Evolutionary conservation across 2,888 invertebrate species (phyloP), one percentile per base, ranked within the genome.

Genomic region (Plebejus anna): DNA sequence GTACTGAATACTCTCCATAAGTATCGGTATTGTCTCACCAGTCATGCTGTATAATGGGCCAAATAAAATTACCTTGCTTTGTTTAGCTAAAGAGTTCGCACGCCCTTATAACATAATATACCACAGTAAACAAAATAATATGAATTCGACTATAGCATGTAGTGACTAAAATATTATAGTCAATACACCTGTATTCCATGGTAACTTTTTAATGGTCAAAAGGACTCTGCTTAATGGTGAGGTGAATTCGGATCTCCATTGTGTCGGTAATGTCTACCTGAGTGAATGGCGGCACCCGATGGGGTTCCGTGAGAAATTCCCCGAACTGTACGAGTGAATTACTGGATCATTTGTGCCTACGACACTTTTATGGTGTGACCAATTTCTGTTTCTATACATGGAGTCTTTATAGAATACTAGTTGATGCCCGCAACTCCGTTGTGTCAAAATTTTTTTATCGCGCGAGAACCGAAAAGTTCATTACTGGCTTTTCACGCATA

Each of bases 261-360:
- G 61, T 61, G 28, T 28, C 28, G 22, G 28, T 3, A 61, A 28
- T 28, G 28, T 28, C 66, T 66, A 66, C 66, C 66, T 66, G 66
- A 22, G 13, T 36, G 32, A 32, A 66, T 66, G 66, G 32, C 13
- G 4, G 28, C 28, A 66, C 66, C 28, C 61, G 0, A 22, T 28
- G 55, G 55, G 55, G 55, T 55, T 16, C 66, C 66, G 66, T 66
- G 66, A 66, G 66, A 66, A 66, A 11, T 66, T 66, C 66, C 32
- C 32, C 32, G 66, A 66, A 66, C 5, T 13, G 11, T 32, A 13
- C 32, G 16, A 22, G 32, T 32, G 11, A 66, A 66, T 22, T 66
- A 22, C 28, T 61, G 61, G 22, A 61, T 9, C 32, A 32, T 7
- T 61, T 61, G 22, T 28, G 11, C 13, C 51, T 51, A 28, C 28